Percentiles rank a stretch among this genome's conserved stretches.
These are phyloP conservation scores for Hylaea fasciaria DNA, from an alignment of 2,888 invertebrate species.

Conservation along the genomic window DNA sequence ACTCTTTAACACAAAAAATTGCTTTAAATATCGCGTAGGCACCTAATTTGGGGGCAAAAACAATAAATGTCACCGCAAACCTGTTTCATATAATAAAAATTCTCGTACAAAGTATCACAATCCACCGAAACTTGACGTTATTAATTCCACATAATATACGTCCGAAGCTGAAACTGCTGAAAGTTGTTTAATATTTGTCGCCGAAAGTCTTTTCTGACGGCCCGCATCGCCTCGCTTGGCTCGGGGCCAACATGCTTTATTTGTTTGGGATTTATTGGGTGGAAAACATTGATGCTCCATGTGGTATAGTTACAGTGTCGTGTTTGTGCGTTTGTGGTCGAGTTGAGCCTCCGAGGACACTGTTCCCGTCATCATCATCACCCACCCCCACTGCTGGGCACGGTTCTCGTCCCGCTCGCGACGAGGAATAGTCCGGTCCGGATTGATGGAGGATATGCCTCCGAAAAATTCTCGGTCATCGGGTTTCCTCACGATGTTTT, in stretches of 20 bases:
- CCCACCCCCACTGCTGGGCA: no score
- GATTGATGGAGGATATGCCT: no score
- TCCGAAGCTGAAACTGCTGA: background rate
- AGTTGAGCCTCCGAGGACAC: no score
- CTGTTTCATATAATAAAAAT: slow-evolving; percentile 8
- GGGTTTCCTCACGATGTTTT: no score
- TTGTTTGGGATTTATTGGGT: slow-evolving; percentile 5
- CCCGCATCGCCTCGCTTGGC: slow-evolving; percentile 9
- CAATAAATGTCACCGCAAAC: background rate
- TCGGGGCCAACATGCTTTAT: slow-evolving; percentile 11
- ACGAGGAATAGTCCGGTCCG: no score
- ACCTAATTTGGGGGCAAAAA: background rate
- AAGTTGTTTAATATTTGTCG: slow-evolving; percentile 13
- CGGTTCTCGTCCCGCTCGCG: no score
- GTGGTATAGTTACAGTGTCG: no score
- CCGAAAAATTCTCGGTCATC: no score
- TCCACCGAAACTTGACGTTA: slow-evolving; percentile 3
- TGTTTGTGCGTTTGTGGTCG: no score
- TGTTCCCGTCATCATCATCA: no score
- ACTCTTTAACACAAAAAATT: no score
- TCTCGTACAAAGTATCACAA: slow-evolving; percentile 1
- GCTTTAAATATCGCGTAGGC: background rate
- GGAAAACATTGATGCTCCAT: background rate
- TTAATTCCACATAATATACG: slow-evolving; percentile 2
- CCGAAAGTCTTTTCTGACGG: slow-evolving; percentile 4